Conservation (phyloP, 2,113 vertebrate species). For the Oryzias melastigma region DNA sequence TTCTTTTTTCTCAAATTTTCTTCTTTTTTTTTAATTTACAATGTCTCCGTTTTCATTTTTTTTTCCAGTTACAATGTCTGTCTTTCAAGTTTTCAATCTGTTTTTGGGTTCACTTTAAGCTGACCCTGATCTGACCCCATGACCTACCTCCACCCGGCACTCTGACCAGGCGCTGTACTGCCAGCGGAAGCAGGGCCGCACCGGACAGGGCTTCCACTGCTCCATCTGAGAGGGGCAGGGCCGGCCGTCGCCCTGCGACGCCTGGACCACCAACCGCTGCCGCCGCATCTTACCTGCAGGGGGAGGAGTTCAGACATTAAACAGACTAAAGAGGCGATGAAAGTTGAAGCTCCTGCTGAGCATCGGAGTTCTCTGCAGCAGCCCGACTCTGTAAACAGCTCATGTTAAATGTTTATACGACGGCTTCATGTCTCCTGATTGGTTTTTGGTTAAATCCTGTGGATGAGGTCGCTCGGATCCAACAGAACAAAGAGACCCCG, state of each 20-base stretch:
- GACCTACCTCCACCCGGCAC: constrained; percentile 92
- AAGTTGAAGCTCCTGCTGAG: not conserved
- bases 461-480: constrained; percentile 11
- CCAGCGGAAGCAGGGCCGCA: constrained; percentile 94
- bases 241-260: constrained; percentile 93
- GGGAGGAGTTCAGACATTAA: not conserved
- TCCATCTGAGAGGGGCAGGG: constrained; percentile 89
- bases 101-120: too few relatives aligned
- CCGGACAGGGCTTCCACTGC: constrained; percentile 94
- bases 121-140: too few relatives aligned
- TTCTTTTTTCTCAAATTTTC: too few relatives aligned
- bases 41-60: too few relatives aligned
- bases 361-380: constrained; percentile 11
- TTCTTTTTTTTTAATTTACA: too few relatives aligned
- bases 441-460: constrained; percentile 18
- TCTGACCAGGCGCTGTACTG: constrained; percentile 89
- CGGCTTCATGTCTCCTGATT: constrained; percentile 29
- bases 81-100: too few relatives aligned
- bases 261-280: constrained; percentile 84
- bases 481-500: not conserved
- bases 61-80: too few relatives aligned
- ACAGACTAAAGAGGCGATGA: not conserved
- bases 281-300: constrained; percentile 90
- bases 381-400: constrained; percentile 18
- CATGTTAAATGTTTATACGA: constrained; percentile 12